These are phyloP conservation scores for Daubentonia madagascariensis DNA, from an alignment of 2,113 vertebrate species.

Conservation along the genomic window DNA sequence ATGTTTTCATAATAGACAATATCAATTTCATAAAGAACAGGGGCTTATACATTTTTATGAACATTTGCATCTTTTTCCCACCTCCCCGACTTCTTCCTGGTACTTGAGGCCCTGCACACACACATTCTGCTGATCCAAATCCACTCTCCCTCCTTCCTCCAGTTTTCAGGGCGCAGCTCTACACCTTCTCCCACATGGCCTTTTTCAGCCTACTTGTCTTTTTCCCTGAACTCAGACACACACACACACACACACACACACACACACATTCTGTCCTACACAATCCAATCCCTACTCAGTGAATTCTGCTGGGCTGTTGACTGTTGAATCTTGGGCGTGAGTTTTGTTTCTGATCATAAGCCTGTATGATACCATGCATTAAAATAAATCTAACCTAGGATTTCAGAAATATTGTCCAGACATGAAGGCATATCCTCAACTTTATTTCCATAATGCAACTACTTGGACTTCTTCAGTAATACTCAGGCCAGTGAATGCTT, in stretches of 20 bases:
- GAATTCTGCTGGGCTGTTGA: not conserved
- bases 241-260: not conserved
- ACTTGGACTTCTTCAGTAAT: not conserved
- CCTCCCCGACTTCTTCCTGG: not conserved
- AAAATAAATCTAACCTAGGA: not conserved
- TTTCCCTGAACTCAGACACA: not conserved
- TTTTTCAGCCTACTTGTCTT: not conserved
- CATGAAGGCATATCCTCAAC: not conserved
- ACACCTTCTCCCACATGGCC: not conserved
- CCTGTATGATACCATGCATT: not conserved
- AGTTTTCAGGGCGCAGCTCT: not conserved
- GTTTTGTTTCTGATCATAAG: not conserved
- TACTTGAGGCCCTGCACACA: not conserved
- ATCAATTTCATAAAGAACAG: not conserved
- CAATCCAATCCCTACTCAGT: not conserved
- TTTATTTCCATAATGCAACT: not conserved
- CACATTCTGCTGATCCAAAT: not conserved
- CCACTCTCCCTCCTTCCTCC: not conserved
- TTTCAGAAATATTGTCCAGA: not conserved
- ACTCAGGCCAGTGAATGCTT: not conserved
- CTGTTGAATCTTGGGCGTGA: not conserved
- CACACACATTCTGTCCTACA: not conserved
- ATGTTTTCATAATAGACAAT: not conserved
- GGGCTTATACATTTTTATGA: not conserved
- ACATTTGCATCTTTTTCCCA: not conserved